Percentiles rank a stretch among this genome's conserved stretches.
Evolutionary conservation across 2,888 invertebrate species (phyloP).

Genomic region (Bedellia somnulentella): DNA sequence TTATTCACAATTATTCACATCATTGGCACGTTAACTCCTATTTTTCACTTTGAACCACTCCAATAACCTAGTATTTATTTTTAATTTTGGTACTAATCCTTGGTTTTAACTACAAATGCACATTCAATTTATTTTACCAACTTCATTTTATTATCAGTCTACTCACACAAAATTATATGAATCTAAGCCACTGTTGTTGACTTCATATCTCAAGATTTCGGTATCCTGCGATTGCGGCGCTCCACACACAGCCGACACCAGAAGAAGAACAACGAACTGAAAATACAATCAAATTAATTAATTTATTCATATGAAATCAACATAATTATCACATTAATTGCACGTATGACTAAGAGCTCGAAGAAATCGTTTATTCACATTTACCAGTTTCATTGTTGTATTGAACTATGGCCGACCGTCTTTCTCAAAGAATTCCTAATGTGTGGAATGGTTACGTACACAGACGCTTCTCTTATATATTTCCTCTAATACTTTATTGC

Average conservation of each 20-base stretch:
- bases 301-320: no score
- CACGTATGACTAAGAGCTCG: slow-evolving; percentile 16
- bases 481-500: slow-evolving; percentile 46
- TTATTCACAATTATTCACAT: no score
- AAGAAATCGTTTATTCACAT: slow-evolving; percentile 21
- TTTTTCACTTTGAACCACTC: no score
- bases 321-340: slow-evolving; percentile 10
- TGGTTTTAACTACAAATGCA: no score
- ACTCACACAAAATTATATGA: slow-evolving; percentile 62
- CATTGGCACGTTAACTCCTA: no score
- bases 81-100: no score
- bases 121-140: no score
- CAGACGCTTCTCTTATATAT: slow-evolving; percentile 49
- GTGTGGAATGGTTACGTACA: slow-evolving; percentile 43
- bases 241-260: slow-evolving; percentile 28
- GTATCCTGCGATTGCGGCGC: slow-evolving; percentile 55
- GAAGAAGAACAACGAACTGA: slow-evolving; percentile 34
- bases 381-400: slow-evolving; percentile 46
- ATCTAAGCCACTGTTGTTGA: slow-evolving; percentile 61
- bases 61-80: no score
- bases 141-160: no score
- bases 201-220: slow-evolving; percentile 62
- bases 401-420: slow-evolving; percentile 23
- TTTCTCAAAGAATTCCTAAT: slow-evolving; percentile 28
- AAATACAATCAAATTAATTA: no score